phyloP scores from a whole-genome alignment of 1,140 invertebrate species.

The Drosophila erecta region DNA sequence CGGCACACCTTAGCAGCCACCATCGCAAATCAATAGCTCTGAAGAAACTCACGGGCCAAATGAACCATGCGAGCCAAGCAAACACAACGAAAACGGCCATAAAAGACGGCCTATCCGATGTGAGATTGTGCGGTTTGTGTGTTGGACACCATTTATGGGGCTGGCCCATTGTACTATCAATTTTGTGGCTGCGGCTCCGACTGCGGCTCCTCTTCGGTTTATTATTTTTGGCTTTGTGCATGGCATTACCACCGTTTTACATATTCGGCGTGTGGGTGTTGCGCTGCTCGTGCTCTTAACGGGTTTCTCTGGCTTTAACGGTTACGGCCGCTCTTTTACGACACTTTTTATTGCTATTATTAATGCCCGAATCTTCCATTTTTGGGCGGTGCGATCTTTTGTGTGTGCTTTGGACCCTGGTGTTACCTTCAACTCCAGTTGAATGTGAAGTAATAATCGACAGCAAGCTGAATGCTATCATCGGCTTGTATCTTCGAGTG shows the following conservation, averaged over 20 bases:
- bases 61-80: not conserved
- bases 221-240: constrained; percentile 56
- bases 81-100: constrained; percentile 8
- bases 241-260: constrained; percentile 46
- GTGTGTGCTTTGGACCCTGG: constrained; percentile 16
- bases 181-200: constrained; percentile 51
- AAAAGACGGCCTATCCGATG: constrained; percentile 23
- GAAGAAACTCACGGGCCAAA: constrained; percentile 24
- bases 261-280: constrained; percentile 63
- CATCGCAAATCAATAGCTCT: constrained; percentile 67
- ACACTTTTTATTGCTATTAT: constrained; percentile 75
- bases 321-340: constrained; percentile 75
- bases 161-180: constrained; percentile 72
- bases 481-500: constrained; percentile 32
- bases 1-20: constrained; percentile 53
- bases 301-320: constrained; percentile 78
- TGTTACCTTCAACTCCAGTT: constrained; percentile 36
- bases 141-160: constrained; percentile 67
- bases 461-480: constrained; percentile 39
- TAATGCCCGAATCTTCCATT: constrained; percentile 76
- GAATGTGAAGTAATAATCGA: constrained; percentile 39
- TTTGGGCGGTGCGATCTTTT: constrained; percentile 67
- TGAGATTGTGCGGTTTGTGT: constrained; percentile 4
- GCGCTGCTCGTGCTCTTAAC: constrained; percentile 72
- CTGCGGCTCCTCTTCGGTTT: constrained; percentile 44